Evolutionary conservation across 2,888 invertebrate genomes (phyloP).

Genomic region (Pristionchus fissidentatus): DNA sequence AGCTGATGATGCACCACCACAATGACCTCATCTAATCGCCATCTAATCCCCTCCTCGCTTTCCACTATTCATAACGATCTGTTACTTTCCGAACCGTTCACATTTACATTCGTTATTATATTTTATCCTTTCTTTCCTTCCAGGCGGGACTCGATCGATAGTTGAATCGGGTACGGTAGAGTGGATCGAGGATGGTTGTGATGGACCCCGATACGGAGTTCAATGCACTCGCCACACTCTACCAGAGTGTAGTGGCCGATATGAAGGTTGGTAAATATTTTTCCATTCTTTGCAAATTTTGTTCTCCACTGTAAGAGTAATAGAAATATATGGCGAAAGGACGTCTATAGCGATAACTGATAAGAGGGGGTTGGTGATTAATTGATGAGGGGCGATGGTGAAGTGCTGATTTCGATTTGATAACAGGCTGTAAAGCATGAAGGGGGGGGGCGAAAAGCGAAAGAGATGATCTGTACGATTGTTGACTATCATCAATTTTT

Average conservation of each 20-base stretch:
- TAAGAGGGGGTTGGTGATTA: slow-evolving; percentile 11
- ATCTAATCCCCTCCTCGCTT: neutral
- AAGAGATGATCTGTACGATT: neutral
- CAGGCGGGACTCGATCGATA: neutral
- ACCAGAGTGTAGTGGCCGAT: slow-evolving; percentile 94
- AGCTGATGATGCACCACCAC: slow-evolving; percentile 4
- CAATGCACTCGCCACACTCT: slow-evolving; percentile 88
- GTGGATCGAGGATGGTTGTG: slow-evolving; percentile 31
- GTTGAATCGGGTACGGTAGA: neutral
- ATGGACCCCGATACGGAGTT: slow-evolving; percentile 70
- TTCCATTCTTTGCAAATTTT: neutral
- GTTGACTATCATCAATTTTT: neutral
- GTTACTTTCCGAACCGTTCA: neutral
- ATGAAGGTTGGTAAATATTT: slow-evolving; percentile 84
- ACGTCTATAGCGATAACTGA: neutral
- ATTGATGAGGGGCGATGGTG: neutral
- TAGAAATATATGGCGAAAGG: neutral
- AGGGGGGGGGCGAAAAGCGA: neutral
- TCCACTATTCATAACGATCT: neutral
- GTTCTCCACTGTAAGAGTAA: neutral
- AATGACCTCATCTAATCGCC: neutral
- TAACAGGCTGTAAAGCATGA: neutral
- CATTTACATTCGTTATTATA: neutral
- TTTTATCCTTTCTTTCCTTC: neutral
- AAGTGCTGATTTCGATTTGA: neutral